phyloP scores from a whole-genome alignment of 1,140 invertebrate species.

The Pseudobourletiella spinata region DNA sequence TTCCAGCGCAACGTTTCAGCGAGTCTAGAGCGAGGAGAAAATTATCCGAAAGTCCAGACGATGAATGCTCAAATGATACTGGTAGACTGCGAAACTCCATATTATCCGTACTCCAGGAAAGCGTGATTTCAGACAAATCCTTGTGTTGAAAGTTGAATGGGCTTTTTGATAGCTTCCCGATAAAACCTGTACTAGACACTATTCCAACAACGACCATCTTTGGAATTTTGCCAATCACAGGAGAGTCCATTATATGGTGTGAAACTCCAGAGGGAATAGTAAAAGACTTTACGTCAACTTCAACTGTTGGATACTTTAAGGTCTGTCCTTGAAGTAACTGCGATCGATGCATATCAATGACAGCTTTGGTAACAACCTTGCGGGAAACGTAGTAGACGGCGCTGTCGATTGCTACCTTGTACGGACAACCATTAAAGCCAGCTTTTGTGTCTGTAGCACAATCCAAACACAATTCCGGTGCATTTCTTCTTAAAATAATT shows the following conservation, averaged over 20 bases:
- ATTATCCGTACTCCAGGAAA: neutral
- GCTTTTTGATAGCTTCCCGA: neutral
- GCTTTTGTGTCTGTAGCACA: neutral
- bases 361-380: neutral
- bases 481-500: neutral
- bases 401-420: neutral
- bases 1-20: neutral
- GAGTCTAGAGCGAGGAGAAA: neutral
- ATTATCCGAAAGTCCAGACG: neutral
- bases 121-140: neutral
- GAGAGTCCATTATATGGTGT: neutral
- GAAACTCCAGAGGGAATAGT: neutral
- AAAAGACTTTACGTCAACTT: neutral
- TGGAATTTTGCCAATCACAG: neutral
- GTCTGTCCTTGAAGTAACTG: neutral
- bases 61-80: neutral
- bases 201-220: neutral
- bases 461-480: neutral
- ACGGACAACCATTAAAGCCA: neutral
- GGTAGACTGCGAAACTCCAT: neutral
- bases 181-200: neutral
- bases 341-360: neutral
- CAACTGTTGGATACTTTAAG: neutral
- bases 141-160: neutral
- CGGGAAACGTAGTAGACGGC: neutral